Percentiles rank a stretch among this genome's conserved stretches.
Evolutionary conservation across 2,113 vertebrate species (phyloP).

Genomic region (Cathartes aura): DNA sequence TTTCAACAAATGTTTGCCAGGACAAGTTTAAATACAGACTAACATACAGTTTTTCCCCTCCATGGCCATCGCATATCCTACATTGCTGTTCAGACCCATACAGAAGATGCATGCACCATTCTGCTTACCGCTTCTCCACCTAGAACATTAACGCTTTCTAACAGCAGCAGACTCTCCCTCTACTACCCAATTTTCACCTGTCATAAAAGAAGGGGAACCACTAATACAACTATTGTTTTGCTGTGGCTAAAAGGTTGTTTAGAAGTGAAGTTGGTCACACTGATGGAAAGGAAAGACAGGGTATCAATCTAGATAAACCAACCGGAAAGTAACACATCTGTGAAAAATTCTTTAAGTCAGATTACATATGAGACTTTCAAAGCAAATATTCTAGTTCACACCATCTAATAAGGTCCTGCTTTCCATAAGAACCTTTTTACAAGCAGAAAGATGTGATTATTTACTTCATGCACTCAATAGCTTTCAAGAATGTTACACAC

Average conservation of each 20-base stretch:
- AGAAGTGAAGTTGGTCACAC: neutral
- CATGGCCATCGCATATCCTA: neutral
- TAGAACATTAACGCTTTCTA: neutral
- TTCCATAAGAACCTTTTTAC: neutral
- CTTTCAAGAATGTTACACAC: neutral
- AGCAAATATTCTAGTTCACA: neutral
- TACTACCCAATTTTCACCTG: neutral
- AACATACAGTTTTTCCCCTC: neutral
- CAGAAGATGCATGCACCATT: neutral
- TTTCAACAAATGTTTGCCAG: neutral
- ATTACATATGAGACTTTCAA: neutral
- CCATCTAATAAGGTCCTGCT: neutral
- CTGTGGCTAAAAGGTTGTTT: neutral
- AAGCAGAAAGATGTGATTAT: neutral
- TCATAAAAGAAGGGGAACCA: neutral
- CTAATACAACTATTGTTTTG: neutral
- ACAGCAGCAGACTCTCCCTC: neutral
- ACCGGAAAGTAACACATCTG: neutral
- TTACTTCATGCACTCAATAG: neutral
- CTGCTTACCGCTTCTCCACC: neutral
- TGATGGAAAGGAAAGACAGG: neutral
- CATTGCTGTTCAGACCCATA: neutral
- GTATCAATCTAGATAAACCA: neutral
- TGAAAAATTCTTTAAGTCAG: neutral
- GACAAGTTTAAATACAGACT: neutral